Conservation (phyloP, 1,140 invertebrate genomes). For the Dreissena polymorpha region DNA sequence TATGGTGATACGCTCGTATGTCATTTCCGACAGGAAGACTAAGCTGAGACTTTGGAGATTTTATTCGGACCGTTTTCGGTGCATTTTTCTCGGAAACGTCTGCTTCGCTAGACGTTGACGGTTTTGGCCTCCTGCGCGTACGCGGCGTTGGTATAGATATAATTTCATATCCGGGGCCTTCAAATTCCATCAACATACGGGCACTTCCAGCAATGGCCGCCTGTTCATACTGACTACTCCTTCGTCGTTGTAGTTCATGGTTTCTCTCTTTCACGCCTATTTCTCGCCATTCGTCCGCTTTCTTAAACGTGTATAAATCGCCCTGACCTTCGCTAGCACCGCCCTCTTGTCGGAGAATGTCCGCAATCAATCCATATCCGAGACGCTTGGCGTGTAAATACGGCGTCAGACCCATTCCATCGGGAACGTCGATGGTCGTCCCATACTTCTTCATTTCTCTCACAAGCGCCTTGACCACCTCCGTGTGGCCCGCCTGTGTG, state of each 20-base stretch:
- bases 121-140: slow-evolving; percentile 20
- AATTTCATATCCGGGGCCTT: slow-evolving; percentile 48
- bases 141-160: slow-evolving; percentile 47
- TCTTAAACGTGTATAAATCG: slow-evolving; percentile 66
- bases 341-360: slow-evolving; percentile 63
- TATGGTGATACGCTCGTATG: not conserved
- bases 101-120: slow-evolving; percentile 8
- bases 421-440: slow-evolving; percentile 68
- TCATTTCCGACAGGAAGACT: not conserved
- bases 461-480: slow-evolving; percentile 61
- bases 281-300: slow-evolving; percentile 69
- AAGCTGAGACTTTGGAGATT: slow-evolving; percentile 19
- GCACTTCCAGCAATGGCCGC: slow-evolving; percentile 61
- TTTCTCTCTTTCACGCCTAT: slow-evolving; percentile 68
- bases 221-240: slow-evolving; percentile 59
- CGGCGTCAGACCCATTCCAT: slow-evolving; percentile 71
- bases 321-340: slow-evolving; percentile 65
- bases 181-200: slow-evolving; percentile 48
- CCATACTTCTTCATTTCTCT: slow-evolving; percentile 65
- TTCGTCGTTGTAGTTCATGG: slow-evolving; percentile 39
- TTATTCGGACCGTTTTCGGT: slow-evolving; percentile 28
- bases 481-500: slow-evolving; percentile 60
- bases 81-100: slow-evolving; percentile 12
- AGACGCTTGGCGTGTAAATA: slow-evolving; percentile 72
- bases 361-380: slow-evolving; percentile 67